Conservation (phyloP, 2,888 invertebrate genomes). For the Torymus texanus region DNA sequence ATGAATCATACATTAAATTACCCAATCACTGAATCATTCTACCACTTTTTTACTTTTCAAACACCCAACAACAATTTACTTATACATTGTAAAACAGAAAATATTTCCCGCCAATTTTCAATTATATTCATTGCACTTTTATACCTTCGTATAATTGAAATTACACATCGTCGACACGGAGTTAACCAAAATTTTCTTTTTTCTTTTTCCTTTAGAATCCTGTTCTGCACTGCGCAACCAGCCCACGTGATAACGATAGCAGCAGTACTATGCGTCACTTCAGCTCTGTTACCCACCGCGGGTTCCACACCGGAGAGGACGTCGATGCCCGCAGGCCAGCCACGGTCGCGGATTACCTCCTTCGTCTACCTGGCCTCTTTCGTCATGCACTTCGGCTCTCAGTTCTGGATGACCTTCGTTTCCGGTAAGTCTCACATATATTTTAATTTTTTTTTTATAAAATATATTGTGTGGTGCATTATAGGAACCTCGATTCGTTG, state of each 20-base stretch:
- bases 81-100: no score
- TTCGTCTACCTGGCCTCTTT: conserved; percentile 87
- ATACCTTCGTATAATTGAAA: no score
- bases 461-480: no score
- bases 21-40: no score
- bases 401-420: conserved; percentile 95
- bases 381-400: conserved; percentile 89
- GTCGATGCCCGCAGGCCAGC: conserved; percentile 20
- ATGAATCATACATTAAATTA: no score
- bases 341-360: conserved; percentile 72
- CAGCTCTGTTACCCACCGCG: conserved; percentile 65
- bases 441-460: no score
- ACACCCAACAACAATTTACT: no score
- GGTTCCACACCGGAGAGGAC: not conserved
- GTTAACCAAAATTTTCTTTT: not conserved
- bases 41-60: no score
- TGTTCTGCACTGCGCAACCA: conserved; percentile 85
- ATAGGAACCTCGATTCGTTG: no score
- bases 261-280: conserved; percentile 77
- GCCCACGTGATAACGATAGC: conserved; percentile 85
- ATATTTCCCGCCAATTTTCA: no score
- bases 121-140: no score
- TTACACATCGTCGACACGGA: no score
- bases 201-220: conserved; percentile 78
- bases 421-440: conserved; percentile 80